Base-by-base conservation (phyloP, 1,140 invertebrate genomes). In the Megalopta genalis region DNA sequence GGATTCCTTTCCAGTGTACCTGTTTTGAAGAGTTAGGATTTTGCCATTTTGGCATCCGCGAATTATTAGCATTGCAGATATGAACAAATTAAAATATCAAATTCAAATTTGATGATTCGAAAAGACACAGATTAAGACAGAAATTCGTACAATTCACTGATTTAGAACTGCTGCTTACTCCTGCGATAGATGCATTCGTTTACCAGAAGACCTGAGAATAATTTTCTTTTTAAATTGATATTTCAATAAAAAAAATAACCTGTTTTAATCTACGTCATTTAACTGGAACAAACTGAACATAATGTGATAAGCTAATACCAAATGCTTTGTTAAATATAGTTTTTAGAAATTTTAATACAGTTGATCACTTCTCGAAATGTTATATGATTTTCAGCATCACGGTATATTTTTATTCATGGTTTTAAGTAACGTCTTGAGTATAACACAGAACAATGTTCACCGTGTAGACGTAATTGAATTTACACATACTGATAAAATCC, bases 1-100 rank as follows among this genome's bases (percentile, higher is more conserved):
- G 95, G 95, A 94, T 99, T 99, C 72, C 97, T 94, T 93, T 99
- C 99, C 85, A 99, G 93, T 77, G 96, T 97, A 60, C 94, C 95
- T 95, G 90, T 79, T 88, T 86, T 63, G 80, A 83, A 87, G 42
- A 80, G 77, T 88, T 86, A 86, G 77, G 57, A 84, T 88, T 85
- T 84, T 77, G 78, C 76, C 81, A 86, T 76, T 82, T 87, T 82
- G 81, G 84, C 82, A 89, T 77, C 69, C 81, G 77, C 14, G 52
- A 27, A 82, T 79, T 82, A 84, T 84, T 82, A 86, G 70, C 46
- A 83, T 81, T 81, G 63, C n/a, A 72, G 8, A 46, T 60, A 81
- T 66, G 7, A 18, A 62, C n/a, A 62, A 65, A 57, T 57, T 66
- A 69, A 66, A 62, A 76, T 57, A 63, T 64, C 81, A 78, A 72